Percentiles rank a stretch among this genome's conserved stretches.
These are phyloP conservation scores for Phylloscopus trochilus DNA, from an alignment of 2,113 vertebrate genomes.

Conservation along the genomic window DNA sequence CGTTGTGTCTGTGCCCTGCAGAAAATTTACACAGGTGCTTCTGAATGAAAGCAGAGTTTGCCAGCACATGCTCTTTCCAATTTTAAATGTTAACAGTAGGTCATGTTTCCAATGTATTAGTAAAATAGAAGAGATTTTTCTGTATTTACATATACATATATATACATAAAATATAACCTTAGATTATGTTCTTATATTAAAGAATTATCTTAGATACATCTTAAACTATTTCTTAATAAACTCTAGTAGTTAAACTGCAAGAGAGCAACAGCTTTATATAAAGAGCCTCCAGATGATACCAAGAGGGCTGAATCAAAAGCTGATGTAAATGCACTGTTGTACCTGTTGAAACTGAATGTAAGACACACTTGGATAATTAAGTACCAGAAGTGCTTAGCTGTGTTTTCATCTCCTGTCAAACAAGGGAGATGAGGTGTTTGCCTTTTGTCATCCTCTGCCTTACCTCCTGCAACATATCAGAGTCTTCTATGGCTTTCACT, in stretches of 20 bases:
- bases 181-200: background rate
- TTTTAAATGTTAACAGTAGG: background rate
- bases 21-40: background rate
- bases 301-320: background rate
- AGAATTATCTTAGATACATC: background rate
- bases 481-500: conserved; percentile 83
- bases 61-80: background rate
- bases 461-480: conserved; percentile 92
- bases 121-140: background rate
- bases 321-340: background rate
- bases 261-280: background rate
- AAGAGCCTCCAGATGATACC: background rate
- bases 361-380: background rate
- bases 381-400: background rate
- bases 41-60: background rate
- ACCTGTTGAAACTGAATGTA: background rate
- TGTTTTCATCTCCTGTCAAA: background rate
- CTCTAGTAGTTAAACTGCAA: background rate
- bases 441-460: conserved; percentile 32
- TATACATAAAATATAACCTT: background rate
- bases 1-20: background rate
- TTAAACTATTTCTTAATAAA: background rate
- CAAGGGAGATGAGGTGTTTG: background rate
- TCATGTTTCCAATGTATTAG: background rate
- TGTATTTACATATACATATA: background rate